phyloP scores from a whole-genome alignment of 2,113 vertebrate species.

The Sebastes schlegelii region DNA sequence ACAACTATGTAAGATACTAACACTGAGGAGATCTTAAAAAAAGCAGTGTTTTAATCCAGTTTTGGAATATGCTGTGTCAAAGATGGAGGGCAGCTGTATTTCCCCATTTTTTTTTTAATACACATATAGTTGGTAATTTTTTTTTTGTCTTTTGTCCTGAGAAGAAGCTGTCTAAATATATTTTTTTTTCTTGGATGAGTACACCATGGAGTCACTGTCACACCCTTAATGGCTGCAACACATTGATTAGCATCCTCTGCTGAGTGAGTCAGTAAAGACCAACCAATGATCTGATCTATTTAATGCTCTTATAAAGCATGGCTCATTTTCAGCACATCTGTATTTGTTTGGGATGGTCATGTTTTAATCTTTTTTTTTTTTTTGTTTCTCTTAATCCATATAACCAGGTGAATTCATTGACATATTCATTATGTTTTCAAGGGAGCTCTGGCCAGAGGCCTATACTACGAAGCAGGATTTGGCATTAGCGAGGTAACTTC shows the following conservation, averaged over 20 bases:
- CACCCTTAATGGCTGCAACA: conserved; percentile 8
- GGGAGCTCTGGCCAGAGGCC: too few relatives aligned
- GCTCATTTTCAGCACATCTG: conserved; percentile 11
- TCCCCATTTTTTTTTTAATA: not conserved
- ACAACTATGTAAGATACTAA: conserved; percentile 12
- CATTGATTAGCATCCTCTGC: conserved; percentile 25
- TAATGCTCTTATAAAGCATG: not conserved
- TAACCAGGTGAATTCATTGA: not conserved
- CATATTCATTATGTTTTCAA: not conserved
- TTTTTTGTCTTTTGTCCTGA: not conserved
- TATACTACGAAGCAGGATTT: too few relatives aligned
- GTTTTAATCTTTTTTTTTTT: not conserved
- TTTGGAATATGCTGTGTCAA: not conserved
- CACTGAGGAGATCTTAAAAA: not conserved
- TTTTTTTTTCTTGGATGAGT: conserved; percentile 3
- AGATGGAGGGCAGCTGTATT: too few relatives aligned
- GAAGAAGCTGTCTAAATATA: not conserved
- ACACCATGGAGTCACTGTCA: conserved; percentile 35
- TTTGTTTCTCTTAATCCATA: not conserved
- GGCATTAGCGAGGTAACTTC: too few relatives aligned
- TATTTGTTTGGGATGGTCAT: not conserved
- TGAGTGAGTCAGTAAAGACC: conserved; percentile 3
- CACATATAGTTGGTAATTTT: not conserved
- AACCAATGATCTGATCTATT: conserved; percentile 40
- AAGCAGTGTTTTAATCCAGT: not conserved